Percentiles rank a stretch among this genome's conserved stretches.
Conservation (phyloP, 2,113 vertebrate genomes). For the Pelecanoides urinatrix region DNA sequence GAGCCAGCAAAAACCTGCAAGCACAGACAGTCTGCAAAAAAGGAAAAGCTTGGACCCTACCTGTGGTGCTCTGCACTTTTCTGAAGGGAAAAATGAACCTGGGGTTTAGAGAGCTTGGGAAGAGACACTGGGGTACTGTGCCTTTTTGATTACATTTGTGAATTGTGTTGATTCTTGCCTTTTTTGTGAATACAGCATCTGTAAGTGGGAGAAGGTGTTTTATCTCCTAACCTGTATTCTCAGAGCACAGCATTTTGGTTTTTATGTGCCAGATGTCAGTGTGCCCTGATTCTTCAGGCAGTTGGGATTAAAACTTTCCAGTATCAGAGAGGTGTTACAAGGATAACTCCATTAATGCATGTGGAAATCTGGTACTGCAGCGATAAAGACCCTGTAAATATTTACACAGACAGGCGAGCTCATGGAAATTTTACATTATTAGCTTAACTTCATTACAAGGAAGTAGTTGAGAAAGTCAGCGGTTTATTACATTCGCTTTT, state of each 20-base stretch:
- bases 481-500: not conserved
- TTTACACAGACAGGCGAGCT: conserved; percentile 15
- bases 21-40: not conserved
- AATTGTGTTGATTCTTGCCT: not conserved
- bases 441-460: conserved; percentile 36
- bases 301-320: not conserved
- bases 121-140: not conserved
- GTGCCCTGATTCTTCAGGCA: conserved; percentile 8
- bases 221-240: conserved; percentile 10
- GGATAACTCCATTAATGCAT: not conserved
- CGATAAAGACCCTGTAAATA: conserved; percentile 47
- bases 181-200: not conserved
- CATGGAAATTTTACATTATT: conserved; percentile 28
- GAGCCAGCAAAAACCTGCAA: conserved; percentile 6
- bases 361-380: not conserved
- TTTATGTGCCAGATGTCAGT: conserved; percentile 38
- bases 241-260: not conserved
- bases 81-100: not conserved
- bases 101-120: not conserved
- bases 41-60: not conserved
- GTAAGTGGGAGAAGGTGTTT: conserved; percentile 19
- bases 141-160: not conserved
- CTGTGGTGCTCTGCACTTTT: not conserved
- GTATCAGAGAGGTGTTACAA: conserved; percentile 4
- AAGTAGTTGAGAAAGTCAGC: not conserved